These are phyloP conservation scores for roundworm (Caenorhabditis elegans) DNA, from an alignment of 1,140 invertebrate species.

Conservation along the genomic window WBcel235 BX284603.4:9349501-9350000, in stretches of 20 bases:
- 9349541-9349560: slow-evolving; percentile 49
- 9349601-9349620: slow-evolving; percentile 56
- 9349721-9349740: slow-evolving; percentile 53
- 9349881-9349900: slow-evolving; percentile 57
- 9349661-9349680: slow-evolving; percentile 53
- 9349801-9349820: slow-evolving; percentile 42
- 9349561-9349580: slow-evolving; percentile 43
- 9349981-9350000: slow-evolving; percentile 61
- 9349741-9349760: slow-evolving; percentile 20
- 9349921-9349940: slow-evolving; percentile 58
- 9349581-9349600: slow-evolving; percentile 38
- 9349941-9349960: slow-evolving; percentile 42
- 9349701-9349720: slow-evolving; percentile 51
- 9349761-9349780: slow-evolving; percentile 12
- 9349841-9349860: slow-evolving; percentile 60
- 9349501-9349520: neutral
- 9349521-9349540: slow-evolving; percentile 45
- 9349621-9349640: slow-evolving; percentile 59
- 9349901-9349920: slow-evolving; percentile 66
- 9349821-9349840: slow-evolving; percentile 57
- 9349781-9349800: slow-evolving; percentile 37
- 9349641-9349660: slow-evolving; percentile 34
- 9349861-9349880: slow-evolving; percentile 58
- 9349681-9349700: slow-evolving; percentile 51
- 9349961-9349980: slow-evolving; percentile 53